Evolutionary conservation across 2,113 vertebrate genomes (phyloP).

Genomic region (Hystrix cristata): DNA sequence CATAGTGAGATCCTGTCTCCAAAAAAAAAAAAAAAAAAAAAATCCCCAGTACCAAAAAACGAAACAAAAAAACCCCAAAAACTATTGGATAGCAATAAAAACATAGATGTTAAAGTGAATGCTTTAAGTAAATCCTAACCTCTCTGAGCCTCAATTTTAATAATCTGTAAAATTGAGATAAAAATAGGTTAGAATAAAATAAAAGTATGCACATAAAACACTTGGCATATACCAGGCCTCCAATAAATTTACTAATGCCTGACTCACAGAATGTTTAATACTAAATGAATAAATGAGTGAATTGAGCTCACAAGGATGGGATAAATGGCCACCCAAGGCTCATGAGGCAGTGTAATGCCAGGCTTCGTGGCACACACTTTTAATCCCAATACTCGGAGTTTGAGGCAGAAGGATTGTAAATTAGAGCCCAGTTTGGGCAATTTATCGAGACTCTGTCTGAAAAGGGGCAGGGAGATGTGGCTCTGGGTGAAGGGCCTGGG

Average conservation of each 20-base stretch:
- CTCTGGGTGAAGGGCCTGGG: background rate
- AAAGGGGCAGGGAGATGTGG: background rate
- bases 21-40: background rate
- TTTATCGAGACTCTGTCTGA: background rate
- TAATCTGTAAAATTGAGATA: conserved; percentile 43
- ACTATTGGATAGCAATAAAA: background rate
- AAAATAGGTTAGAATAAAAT: conserved; percentile 58
- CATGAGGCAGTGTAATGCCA: background rate
- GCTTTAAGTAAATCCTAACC: conserved; percentile 58
- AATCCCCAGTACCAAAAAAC: background rate
- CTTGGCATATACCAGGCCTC: background rate
- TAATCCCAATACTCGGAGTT: background rate
- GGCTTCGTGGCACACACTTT: background rate
- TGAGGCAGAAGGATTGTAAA: background rate
- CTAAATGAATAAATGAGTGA: conserved; percentile 2
- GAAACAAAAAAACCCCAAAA: background rate
- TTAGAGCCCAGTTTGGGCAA: background rate
- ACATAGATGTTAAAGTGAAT: conserved; percentile 9
- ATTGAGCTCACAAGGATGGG: background rate
- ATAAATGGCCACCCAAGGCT: background rate
- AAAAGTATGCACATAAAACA: conserved; percentile 31
- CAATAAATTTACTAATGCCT: conserved; percentile 35
- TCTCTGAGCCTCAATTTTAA: conserved; percentile 15
- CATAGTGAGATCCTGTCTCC: too few relatives aligned
- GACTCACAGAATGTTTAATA: conserved; percentile 32